Evolutionary conservation across 2,797 vertebrate species (phyloP), one percentile per base, ranked within the genome.

Genomic region (Microhierax caerulescens): DNA sequence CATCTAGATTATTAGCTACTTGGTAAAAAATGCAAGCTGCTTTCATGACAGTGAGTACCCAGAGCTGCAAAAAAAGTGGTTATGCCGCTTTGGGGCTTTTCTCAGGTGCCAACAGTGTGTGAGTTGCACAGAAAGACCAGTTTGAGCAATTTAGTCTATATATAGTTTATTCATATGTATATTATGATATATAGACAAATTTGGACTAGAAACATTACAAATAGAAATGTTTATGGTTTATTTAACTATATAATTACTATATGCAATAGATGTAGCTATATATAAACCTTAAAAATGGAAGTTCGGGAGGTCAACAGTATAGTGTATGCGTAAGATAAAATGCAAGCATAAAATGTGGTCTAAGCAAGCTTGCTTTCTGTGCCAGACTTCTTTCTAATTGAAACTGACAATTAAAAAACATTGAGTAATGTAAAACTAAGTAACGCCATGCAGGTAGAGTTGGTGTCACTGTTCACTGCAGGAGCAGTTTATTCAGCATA

Each of bases 381-480:
- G 65, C 64, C 79, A 63, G 32, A 28, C 54, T 73, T 88, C 57
- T 48, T 88, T 45, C 57, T 93, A 60, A 61, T 74, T 74, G 73
- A 89, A 96, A 54, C 21, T 10, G 45, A 64, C 32, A 36, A 45
- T 72, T 94, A 53, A 63, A 63, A 95, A 86, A 50, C 45, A 37
- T 47, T 48, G 65, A 85, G 28, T 78, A 79, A 84, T 64, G 27
- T 67, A 39, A 75, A 79, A 69, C 56, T 65, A 41, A 89, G 77
- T 43, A 94, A 27, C 16, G 19, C 16, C 0, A 3, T 75, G n/a
- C 72, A 92, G 47, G 78, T 65, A 59, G 77, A 87, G 41, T 47
- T 57, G 59, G n/a, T 84, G 73, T 59, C 77, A 72, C 72, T 54
- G n/a, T 73, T 92, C 28, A 48, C 85, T 3, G 2, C 17, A 24